A percentile compares a stretch with the other conserved stretches of the same genome.
Conservation (phyloP, 2,888 invertebrate genomes). For the Chrysotoxum bicinctum region DNA sequence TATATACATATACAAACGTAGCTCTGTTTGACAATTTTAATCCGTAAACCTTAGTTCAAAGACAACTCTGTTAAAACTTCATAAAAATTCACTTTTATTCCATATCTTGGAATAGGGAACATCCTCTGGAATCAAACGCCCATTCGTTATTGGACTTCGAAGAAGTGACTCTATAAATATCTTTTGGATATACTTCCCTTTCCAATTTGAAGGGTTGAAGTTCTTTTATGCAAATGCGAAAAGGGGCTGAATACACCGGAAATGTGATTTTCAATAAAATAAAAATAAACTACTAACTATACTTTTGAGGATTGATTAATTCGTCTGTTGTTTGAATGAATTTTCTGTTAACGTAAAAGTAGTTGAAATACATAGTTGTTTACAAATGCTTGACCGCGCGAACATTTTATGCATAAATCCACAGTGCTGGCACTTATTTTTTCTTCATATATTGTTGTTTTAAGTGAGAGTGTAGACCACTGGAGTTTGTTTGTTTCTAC, state of each 20-base stretch:
- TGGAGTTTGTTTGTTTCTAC: slow-evolving; percentile 36
- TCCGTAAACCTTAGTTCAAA: slow-evolving; percentile 69
- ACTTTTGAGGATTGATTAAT: slow-evolving; percentile 59
- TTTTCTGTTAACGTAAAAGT: not conserved
- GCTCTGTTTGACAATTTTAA: slow-evolving; percentile 61
- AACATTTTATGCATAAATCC: slow-evolving; percentile 58
- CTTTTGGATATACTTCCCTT: slow-evolving; percentile 37
- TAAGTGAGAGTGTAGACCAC: slow-evolving; percentile 1
- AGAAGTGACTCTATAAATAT: slow-evolving; percentile 35
- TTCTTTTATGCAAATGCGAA: slow-evolving; percentile 50
- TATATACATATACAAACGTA: too few species aligned
- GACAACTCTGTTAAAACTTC: slow-evolving; percentile 55
- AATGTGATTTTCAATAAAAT: slow-evolving; percentile 58
- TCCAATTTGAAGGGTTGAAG: not conserved
- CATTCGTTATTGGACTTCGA: slow-evolving; percentile 35
- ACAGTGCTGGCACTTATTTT: slow-evolving; percentile 49
- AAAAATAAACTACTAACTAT: slow-evolving; percentile 23
- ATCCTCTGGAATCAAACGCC: slow-evolving; percentile 11
- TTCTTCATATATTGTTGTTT: slow-evolving; percentile 1
- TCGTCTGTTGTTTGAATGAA: slow-evolving; percentile 38
- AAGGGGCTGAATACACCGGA: slow-evolving; percentile 49
- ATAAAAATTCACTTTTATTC: slow-evolving; percentile 26
- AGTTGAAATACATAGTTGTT: slow-evolving; percentile 21
- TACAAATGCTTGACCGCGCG: slow-evolving; percentile 67
- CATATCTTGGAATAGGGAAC: not conserved